Evolutionary conservation across 2,797 vertebrate genomes (phyloP), one percentile per base, ranked within the genome.

Genomic region (Epinephelus malabaricus): DNA sequence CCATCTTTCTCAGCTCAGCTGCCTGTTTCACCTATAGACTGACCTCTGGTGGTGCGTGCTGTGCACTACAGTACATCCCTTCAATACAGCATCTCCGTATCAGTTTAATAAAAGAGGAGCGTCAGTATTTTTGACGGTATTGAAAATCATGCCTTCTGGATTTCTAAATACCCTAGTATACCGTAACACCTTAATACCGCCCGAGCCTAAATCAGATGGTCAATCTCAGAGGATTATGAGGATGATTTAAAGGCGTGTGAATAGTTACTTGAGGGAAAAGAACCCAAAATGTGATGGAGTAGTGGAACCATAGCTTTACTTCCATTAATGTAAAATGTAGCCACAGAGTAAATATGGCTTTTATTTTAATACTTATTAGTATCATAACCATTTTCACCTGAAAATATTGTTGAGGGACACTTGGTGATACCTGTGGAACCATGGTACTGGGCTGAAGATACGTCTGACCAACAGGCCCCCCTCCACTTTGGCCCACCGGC

Each of bases 341-440:
- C 23, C 15, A 18, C 8, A 12, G 56, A 46, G 30, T 63, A 61
- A 62, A 73, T 50, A 34, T 58, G 19, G 7, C 17, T 77, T 67
- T 70, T 3, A 10, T 34, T 81, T 75, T 10, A 49, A 54, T 73
- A 67, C 21, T 61, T 54, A 74, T 78, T 80, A 79, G 77, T 83
- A 69, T 74, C 18, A 61, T 84, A 74, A 63, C 54, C 40, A 34
- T 79, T 92, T 93, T 96, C 88, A 96, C 94, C 92, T 95, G 95
- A 89, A 96, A 90, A 89, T 93, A 92, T 68, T 95, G 95, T 86
- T 95, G 95, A 70, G 94, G 87, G 84, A 94, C 86, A 92, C 92
- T 90, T 89, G 93, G 91, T 47, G 94, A 95, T 85, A 95, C 88
- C 89, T 96, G 96, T 54, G 94, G 87, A 90, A 95, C 95, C 90